Evolutionary conservation across 2,888 invertebrate genomes (phyloP).

Genomic region (Spodoptera picta): DNA sequence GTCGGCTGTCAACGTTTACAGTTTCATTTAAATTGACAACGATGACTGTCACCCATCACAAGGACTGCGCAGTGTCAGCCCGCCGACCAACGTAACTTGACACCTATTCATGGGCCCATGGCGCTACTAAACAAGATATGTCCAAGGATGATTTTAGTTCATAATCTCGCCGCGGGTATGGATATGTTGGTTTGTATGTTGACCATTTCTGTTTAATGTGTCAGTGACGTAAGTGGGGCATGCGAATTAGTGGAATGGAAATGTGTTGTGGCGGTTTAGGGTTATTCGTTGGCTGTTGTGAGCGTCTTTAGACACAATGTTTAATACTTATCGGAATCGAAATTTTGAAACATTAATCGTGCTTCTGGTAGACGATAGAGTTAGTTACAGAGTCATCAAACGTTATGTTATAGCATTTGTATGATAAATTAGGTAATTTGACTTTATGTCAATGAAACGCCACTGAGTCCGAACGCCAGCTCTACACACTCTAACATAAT

Average conservation of each 20-base stretch:
- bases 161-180: neutral
- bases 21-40: constrained; percentile 79
- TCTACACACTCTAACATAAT: too few species aligned
- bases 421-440: too few species aligned
- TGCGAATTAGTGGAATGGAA: constrained; percentile 31
- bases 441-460: too few species aligned
- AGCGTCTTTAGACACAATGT: neutral
- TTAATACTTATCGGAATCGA: neutral
- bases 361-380: too few species aligned
- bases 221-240: constrained; percentile 24
- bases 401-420: too few species aligned
- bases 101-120: constrained; percentile 6
- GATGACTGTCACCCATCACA: constrained; percentile 63
- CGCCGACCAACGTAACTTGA: constrained; percentile 21
- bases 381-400: too few species aligned
- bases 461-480: too few species aligned
- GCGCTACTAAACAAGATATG: constrained; percentile 14
- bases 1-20: constrained; percentile 72
- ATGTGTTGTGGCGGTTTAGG: constrained; percentile 12
- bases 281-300: neutral
- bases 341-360: too few species aligned
- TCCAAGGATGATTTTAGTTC: neutral
- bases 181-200: constrained; percentile 8
- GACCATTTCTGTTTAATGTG: constrained; percentile 39
- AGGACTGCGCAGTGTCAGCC: constrained; percentile 54